Evolutionary conservation across 2,113 vertebrate species (phyloP).

Genomic region (Datnioides undecimradiatus): DNA sequence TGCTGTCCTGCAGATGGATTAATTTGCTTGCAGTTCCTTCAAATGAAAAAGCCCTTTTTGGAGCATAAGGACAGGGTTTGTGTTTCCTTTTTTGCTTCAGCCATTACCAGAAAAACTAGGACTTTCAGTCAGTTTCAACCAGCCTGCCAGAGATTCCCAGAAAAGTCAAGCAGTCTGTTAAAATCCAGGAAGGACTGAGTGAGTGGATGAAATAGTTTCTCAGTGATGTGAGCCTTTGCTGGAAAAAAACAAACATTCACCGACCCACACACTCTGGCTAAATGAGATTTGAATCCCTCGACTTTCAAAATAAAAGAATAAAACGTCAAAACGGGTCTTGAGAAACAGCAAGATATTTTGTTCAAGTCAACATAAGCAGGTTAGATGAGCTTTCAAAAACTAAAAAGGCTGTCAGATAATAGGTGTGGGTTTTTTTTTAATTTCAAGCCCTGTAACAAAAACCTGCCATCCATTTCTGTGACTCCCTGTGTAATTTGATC

Average conservation of each 20-base stretch:
- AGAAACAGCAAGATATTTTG: background rate
- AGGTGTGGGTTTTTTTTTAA: background rate
- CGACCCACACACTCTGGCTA: background rate
- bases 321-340: background rate
- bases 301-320: constrained; percentile 15
- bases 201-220: constrained; percentile 65
- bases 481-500: background rate
- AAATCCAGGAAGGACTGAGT: constrained; percentile 61
- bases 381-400: too few species aligned
- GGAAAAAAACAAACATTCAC: constrained; percentile 33
- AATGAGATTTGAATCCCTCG: background rate
- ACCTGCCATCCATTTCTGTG: background rate
- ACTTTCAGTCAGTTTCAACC: constrained; percentile 4
- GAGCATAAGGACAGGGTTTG: constrained; percentile 5
- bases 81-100: constrained; percentile 9
- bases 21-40: constrained; percentile 33
- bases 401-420: background rate
- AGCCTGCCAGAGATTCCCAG: constrained; percentile 43
- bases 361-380: background rate
- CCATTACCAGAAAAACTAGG: background rate
- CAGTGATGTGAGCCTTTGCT: constrained; percentile 27
- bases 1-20: constrained; percentile 10
- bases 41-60: constrained; percentile 57
- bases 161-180: constrained; percentile 19
- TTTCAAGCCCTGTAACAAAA: constrained; percentile 1